Base-by-base conservation (phyloP, 2,888 invertebrate species). In the Ennomos erosarius region DNA sequence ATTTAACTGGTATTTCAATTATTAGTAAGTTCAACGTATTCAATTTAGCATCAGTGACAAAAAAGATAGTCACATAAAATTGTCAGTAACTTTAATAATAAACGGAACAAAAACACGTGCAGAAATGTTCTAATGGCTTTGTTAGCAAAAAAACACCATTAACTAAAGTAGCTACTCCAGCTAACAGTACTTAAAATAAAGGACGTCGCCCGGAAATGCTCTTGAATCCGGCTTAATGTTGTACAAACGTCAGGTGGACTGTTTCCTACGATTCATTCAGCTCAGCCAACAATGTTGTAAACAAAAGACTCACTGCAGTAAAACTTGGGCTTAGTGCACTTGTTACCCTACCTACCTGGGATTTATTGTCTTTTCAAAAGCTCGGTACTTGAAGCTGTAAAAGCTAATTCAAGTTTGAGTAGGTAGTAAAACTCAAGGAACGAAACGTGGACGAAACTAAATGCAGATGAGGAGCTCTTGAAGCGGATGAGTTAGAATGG, bases 201-300 rank as follows among this genome's bases (percentile, higher is more conserved):
- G 65, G 63, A 67, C 39, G 43, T 55, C 10, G 55, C 47, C 67
- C 67, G 69, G 69, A 69, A 65, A 67, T 57, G 54, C 59, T 60
- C 69, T 69, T 55, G 65, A 64, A 59, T 62, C 67, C 44, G 54
- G 64, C 52, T 40, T 62, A 64, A 75, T 73, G 76, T 73, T 73
- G 68, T 71, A 68, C 37, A 61, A 67, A 68, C 75, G 69, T 75
- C 76, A 73, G 75, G 75, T 70, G 72, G 67, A 71, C 65, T 62
- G 70, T 72, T 76, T 76, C 78, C 78, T 74, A 76, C 73, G 45
- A 79, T 75, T 79, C 78, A 78, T 73, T 55, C 73, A 70, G 67
- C 66, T 6, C 26, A 1, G 26, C 26, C 5, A 61, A 67, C 62
- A 66, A 65, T 55, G 56, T 61, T 68, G 73, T 73, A 79, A 72